phyloP scores from a whole-genome alignment of 1,140 invertebrate species.

The Whitmania pigra region DNA sequence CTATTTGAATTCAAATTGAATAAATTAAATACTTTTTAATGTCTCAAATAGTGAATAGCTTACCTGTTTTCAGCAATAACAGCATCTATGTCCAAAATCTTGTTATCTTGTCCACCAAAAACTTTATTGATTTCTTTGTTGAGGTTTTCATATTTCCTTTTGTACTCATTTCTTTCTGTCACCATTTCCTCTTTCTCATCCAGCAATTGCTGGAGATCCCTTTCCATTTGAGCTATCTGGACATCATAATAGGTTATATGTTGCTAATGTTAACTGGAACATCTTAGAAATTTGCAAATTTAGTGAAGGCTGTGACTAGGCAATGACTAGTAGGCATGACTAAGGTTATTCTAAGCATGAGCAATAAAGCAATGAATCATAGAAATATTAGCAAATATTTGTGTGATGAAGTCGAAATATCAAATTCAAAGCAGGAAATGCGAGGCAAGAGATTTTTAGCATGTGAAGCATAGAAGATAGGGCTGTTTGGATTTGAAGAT shows the following conservation, averaged over 20 bases:
- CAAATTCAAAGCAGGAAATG: too few relatives aligned
- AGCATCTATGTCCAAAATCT: slow-evolving; percentile 64
- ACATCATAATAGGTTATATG: slow-evolving; percentile 18
- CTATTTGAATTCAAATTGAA: too few relatives aligned
- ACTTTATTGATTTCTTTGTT: slow-evolving; percentile 67
- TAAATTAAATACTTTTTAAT: too few relatives aligned
- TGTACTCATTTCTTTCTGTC: slow-evolving; percentile 67
- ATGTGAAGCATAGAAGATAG: too few relatives aligned
- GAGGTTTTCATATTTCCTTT: slow-evolving; percentile 66
- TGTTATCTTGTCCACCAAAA: slow-evolving; percentile 48
- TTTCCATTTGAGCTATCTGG: slow-evolving; percentile 51
- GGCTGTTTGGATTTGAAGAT: too few relatives aligned
- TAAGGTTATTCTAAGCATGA: too few relatives aligned
- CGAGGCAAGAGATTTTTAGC: too few relatives aligned
- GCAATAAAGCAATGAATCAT: too few relatives aligned
- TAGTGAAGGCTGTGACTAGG: too few relatives aligned
- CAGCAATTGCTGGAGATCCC: slow-evolving; percentile 59
- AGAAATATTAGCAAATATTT: too few relatives aligned
- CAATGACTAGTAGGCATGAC: too few relatives aligned
- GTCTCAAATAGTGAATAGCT: slow-evolving; percentile 13
- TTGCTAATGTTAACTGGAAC: slow-evolving; percentile 15
- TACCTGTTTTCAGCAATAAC: slow-evolving; percentile 64
- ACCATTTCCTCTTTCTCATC: slow-evolving; percentile 76
- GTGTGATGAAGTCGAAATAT: too few relatives aligned
- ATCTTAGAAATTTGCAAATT: neutral